phyloP scores from a whole-genome alignment of 2,888 invertebrate genomes.

The Parasteatoda lunata region DNA sequence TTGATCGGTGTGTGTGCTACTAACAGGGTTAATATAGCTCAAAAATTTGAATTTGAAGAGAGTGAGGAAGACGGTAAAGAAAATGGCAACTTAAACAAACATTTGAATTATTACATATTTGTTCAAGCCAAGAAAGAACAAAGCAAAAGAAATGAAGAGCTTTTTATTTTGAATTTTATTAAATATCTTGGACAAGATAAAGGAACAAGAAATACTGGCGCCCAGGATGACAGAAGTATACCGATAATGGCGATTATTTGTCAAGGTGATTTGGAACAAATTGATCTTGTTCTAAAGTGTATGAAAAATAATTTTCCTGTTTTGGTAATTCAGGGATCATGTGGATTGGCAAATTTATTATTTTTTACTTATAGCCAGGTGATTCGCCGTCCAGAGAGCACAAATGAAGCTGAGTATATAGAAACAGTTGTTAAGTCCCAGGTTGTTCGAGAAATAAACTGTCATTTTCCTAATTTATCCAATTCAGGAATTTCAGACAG shows the following conservation, averaged over 20 bases:
- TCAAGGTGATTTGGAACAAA: constrained; percentile 10
- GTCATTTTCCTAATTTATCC: constrained; percentile 10
- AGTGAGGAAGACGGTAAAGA: background rate
- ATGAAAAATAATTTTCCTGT: constrained; percentile 35
- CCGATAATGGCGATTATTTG: constrained; percentile 28
- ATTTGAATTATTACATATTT: constrained; percentile 33
- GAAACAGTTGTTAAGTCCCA: constrained; percentile 18
- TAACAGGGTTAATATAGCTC: constrained; percentile 4
- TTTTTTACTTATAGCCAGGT: constrained; percentile 29
- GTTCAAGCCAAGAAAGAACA: constrained; percentile 4
- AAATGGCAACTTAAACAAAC: constrained; percentile 15
- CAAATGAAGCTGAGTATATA: constrained; percentile 30
- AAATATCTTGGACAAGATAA: background rate
- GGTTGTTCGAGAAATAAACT: constrained; percentile 8
- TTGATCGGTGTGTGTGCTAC: constrained; percentile 27
- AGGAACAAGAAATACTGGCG: constrained; percentile 4
- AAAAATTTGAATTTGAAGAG: constrained; percentile 8
- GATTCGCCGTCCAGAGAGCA: constrained; percentile 24
- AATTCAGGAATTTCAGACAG: constrained; percentile 1
- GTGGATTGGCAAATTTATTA: constrained; percentile 51
- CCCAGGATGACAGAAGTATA: background rate
- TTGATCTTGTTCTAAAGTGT: constrained; percentile 25
- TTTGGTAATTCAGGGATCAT: constrained; percentile 38
- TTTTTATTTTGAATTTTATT: constrained; percentile 24
- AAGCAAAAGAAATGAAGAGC: background rate